Percentiles rank a stretch among this genome's conserved stretches.
Conservation (phyloP, 2,797 vertebrate species). For the Cichlasoma orientale region DNA sequence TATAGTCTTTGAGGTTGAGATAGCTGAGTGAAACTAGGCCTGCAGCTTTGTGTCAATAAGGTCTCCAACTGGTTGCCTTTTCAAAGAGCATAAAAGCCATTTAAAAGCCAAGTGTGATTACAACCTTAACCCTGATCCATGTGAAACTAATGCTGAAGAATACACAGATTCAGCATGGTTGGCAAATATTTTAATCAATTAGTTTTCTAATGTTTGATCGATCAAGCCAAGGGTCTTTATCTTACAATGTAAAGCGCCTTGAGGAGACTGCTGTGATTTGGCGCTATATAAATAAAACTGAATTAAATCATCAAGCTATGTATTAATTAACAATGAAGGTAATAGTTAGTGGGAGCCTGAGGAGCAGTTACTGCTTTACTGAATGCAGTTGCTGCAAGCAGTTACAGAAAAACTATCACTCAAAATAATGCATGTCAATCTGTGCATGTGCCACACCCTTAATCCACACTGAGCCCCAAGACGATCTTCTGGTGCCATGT, state of each 20-base stretch:
- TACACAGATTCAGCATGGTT: background rate
- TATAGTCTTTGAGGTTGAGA: no score
- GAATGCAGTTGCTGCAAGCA: background rate
- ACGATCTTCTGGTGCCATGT: background rate
- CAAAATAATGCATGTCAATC: background rate
- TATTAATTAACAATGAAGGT: no score
- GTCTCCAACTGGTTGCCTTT: background rate
- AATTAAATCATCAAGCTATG: no score
- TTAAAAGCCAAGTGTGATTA: background rate
- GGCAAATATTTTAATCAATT: no score
- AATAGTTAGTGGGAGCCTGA: background rate
- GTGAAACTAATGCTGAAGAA: rapidly evolving
- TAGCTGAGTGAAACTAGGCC: no score
- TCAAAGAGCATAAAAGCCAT: background rate
- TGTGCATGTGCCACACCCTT: background rate
- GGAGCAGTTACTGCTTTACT: background rate
- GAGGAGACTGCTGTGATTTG: no score
- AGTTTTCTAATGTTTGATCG: no score
- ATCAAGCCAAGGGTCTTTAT: no score
- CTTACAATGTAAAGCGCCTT: no score
- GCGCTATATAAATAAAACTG: no score
- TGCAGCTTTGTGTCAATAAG: background rate
- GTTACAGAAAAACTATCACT: background rate
- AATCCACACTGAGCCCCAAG: background rate
- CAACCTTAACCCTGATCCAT: background rate